Evolutionary conservation across 2,888 invertebrate genomes (phyloP).

Genomic region (Ernsta delagoae): DNA sequence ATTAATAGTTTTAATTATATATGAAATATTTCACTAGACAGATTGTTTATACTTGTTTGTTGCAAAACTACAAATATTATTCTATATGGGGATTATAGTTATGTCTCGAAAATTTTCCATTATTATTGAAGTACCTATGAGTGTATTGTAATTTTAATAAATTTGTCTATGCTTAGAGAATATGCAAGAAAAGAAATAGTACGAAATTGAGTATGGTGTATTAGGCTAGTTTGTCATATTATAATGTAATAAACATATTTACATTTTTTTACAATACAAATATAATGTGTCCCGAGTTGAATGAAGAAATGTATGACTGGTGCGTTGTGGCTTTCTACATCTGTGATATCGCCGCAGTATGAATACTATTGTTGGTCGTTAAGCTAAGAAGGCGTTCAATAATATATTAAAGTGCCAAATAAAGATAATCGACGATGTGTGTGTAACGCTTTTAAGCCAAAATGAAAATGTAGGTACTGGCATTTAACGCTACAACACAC

Average conservation of each 20-base stretch:
- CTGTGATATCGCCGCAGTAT: not conserved
- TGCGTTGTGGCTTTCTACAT: slow-evolving; percentile 6
- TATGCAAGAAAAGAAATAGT: slow-evolving; percentile 12
- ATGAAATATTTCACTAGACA: slow-evolving; percentile 21
- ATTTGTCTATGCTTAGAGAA: slow-evolving; percentile 47
- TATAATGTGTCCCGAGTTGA: slow-evolving; percentile 30
- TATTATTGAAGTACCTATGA: slow-evolving; percentile 61
- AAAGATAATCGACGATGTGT: not conserved
- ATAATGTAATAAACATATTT: slow-evolving; percentile 22
- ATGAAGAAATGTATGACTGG: slow-evolving; percentile 3
- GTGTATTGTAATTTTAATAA: slow-evolving; percentile 38
- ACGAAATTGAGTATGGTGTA: slow-evolving; percentile 38
- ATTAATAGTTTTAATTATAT: slow-evolving; percentile 28
- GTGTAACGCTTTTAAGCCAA: not conserved
- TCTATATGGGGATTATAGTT: slow-evolving; percentile 49
- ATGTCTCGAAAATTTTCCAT: slow-evolving; percentile 70
- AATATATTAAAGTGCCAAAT: slow-evolving; percentile 25
- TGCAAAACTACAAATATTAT: slow-evolving; percentile 17
- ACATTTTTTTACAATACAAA: slow-evolving; percentile 36
- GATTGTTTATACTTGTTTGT: slow-evolving; percentile 9
- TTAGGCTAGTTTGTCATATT: slow-evolving; percentile 53
- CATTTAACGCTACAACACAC: slow-evolving; percentile 7
- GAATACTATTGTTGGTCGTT: not conserved
- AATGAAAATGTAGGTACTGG: not conserved
- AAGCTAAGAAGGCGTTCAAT: not conserved